Conservation (phyloP, 2,797 vertebrate species). For the Anomalospiza imberbis region DNA sequence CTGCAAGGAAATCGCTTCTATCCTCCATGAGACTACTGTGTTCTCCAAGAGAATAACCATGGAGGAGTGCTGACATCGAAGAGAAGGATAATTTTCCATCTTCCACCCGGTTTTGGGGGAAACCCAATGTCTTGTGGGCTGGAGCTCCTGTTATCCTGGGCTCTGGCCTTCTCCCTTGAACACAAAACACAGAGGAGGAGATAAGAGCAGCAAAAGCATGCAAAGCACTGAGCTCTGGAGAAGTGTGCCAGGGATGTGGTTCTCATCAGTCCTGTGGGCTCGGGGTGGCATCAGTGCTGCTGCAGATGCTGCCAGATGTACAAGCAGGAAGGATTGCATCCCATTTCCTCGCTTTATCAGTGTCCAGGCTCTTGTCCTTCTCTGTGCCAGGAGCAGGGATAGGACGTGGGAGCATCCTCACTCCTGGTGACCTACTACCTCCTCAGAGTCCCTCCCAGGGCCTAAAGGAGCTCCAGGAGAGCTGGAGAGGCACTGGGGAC, state of each 20-base stretch:
- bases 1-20: neutral
- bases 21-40: neutral
- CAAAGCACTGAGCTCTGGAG: neutral
- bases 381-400: neutral
- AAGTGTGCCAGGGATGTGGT: neutral
- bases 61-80: fast-evolving
- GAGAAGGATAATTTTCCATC: neutral
- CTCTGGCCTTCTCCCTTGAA: neutral
- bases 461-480: too few species aligned
- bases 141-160: neutral
- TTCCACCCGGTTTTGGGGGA: fast-evolving
- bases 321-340: neutral
- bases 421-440: neutral
- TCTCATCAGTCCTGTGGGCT: neutral
- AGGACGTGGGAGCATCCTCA: neutral
- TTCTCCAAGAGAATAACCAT: neutral
- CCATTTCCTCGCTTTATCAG: neutral
- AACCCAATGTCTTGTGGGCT: neutral
- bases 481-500: too few species aligned
- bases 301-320: neutral
- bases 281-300: neutral
- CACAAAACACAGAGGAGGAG: neutral
- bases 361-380: neutral
- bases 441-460: too few species aligned
- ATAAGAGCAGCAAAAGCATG: neutral